Evolutionary conservation across 2,888 invertebrate species (phyloP).

Genomic region (Lasius fuliginosus): DNA sequence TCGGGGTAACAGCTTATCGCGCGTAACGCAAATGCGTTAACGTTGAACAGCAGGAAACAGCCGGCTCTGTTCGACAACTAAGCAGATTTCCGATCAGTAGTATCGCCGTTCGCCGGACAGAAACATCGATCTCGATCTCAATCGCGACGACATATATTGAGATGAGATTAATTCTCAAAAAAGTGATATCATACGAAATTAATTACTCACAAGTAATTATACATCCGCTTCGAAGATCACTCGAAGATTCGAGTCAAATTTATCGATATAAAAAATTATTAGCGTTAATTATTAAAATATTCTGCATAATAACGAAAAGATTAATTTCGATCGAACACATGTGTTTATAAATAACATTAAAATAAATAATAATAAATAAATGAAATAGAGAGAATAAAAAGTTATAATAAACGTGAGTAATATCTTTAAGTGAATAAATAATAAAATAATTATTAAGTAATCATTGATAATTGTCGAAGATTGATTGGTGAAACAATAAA

Average conservation of each 20-base stretch:
- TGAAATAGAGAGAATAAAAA: not conserved
- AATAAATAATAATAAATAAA: not conserved
- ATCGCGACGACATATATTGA: not conserved
- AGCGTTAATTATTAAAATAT: not conserved
- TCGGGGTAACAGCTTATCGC: conserved; percentile 58
- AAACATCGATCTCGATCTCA: conserved; percentile 16
- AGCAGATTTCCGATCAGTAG: conserved; percentile 64
- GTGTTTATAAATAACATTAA: not conserved
- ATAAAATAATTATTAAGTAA: not conserved
- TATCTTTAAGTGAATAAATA: not conserved
- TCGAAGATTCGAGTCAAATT: not conserved
- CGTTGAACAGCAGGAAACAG: conserved; percentile 74
- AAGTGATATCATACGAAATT: not conserved
- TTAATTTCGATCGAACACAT: not conserved
- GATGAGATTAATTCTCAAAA: not conserved
- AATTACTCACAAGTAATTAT: not conserved
- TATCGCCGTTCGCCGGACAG: conserved; percentile 53
- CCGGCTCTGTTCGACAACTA: conserved; percentile 67
- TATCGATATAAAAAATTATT: not conserved
- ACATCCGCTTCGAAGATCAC: not conserved
- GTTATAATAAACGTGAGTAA: not conserved
- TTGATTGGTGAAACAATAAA: not conserved
- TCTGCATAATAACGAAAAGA: not conserved
- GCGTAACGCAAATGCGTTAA: conserved; percentile 67
- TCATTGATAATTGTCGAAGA: not conserved